Percentiles rank a stretch among this genome's conserved stretches.
phyloP scores from a whole-genome alignment of 2,113 vertebrate species.

The Oostethus manadensis region DNA sequence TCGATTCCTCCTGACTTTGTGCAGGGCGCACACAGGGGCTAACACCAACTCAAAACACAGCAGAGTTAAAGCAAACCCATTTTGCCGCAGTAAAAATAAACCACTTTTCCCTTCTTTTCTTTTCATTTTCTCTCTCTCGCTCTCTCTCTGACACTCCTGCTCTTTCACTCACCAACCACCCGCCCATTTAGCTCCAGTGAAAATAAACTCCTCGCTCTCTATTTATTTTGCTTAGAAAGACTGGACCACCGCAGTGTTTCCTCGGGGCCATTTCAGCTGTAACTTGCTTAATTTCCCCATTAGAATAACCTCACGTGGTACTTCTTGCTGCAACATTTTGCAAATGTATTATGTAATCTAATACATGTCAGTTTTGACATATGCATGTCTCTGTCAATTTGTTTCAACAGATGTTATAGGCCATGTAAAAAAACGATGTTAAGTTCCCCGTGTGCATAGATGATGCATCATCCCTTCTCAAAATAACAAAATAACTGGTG shows the following conservation, averaged over 20 bases:
- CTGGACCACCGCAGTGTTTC: slow-evolving; percentile 60
- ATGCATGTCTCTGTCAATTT: not conserved
- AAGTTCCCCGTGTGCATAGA: not conserved
- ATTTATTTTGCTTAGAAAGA: slow-evolving; percentile 65
- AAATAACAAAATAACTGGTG: slow-evolving; percentile 3
- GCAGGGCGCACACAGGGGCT: slow-evolving; percentile 32
- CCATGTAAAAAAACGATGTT: not conserved
- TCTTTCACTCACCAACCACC: slow-evolving; percentile 10
- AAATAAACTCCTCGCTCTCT: slow-evolving; percentile 60
- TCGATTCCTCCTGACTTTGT: slow-evolving; percentile 25
- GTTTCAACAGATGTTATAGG: slow-evolving; percentile 3
- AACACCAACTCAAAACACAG: slow-evolving; percentile 49
- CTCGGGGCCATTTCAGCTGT: slow-evolving; percentile 40
- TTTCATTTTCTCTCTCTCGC: slow-evolving; percentile 2
- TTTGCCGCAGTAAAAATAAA: slow-evolving; percentile 65
- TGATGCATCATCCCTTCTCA: slow-evolving; percentile 24
- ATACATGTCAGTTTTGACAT: slow-evolving; percentile 9
- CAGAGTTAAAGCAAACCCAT: slow-evolving; percentile 60
- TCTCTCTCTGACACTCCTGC: slow-evolving; percentile 1
- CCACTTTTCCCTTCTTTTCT: slow-evolving; percentile 18
- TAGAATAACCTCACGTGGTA: slow-evolving; percentile 31
- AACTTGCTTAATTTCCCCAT: slow-evolving; percentile 47
- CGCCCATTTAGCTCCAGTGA: slow-evolving; percentile 47
- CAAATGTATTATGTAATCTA: not conserved
- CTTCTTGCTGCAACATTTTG: slow-evolving; percentile 28